Conservation (phyloP, 1,140 invertebrate species). For the Homalodisca vitripennis region DNA sequence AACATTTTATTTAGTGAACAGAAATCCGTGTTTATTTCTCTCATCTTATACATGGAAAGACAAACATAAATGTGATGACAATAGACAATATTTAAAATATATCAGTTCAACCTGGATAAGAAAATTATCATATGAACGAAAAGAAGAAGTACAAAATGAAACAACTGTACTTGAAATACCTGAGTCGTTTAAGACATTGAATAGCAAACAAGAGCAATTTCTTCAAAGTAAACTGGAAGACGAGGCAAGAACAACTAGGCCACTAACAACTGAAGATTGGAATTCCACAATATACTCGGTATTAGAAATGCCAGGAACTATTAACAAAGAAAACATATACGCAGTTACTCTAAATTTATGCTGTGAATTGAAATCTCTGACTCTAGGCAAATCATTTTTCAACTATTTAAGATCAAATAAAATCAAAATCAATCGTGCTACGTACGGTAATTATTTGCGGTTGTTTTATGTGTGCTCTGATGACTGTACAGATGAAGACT, state of each 20-base stretch:
- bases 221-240: not conserved
- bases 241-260: not conserved
- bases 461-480: conserved; percentile 49
- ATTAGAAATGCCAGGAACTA: not conserved
- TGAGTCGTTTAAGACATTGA: not conserved
- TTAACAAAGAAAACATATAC: conserved; percentile 6
- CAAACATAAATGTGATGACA: no score
- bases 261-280: not conserved
- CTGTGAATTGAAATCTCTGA: not conserved
- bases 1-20: no score
- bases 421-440: conserved; percentile 40
- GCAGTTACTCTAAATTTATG: not conserved
- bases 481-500: conserved; percentile 50
- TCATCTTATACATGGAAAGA: no score
- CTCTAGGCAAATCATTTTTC: conserved; percentile 16
- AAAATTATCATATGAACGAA: no score
- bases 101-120: no score
- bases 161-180: not conserved
- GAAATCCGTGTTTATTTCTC: no score
- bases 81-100: no score
- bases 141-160: no score
- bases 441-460: conserved; percentile 54
- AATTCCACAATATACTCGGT: not conserved
- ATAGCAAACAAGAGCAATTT: not conserved
- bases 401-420: not conserved